Base-by-base conservation (phyloP, 1,140 invertebrate species). In the Amphibalanus amphitrite region DNA sequence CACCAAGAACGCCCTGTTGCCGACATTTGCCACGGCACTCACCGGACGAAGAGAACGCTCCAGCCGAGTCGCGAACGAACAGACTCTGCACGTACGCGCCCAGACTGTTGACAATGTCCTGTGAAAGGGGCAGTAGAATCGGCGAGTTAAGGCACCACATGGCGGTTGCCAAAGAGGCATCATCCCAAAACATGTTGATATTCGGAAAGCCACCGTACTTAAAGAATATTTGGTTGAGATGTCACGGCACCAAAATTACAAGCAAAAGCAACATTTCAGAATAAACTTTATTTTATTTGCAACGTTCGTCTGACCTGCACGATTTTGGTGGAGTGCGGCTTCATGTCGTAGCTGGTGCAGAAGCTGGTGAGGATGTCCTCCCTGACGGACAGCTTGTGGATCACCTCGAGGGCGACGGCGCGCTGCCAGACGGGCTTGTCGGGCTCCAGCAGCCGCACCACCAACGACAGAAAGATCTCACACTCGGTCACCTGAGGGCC, bases 361-460 rank as follows among this genome's bases (percentile, higher is more conserved):
- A 98, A 95, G 72, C 90, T 92, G 77, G 88, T 91, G 74, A 98
- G 82, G 23, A 98, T 82, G 75, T 90, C 86, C 25, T 93, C 89
- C 77, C 97, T 90, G 69, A 91, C 88, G 10, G 90, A 89, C 82
- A 98, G 89, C 81, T 94, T 95, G 79, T 97, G 93, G 28, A 98
- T 83, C 3, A 98, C 94, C 84, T 98, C 96, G 20, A 99, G 80
- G 0, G 96, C 95, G 67, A 97, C 80, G 25, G 93, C 91, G 71
- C 95, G 83, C 79, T 98, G 95, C 96, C 97, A 99, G 67, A 88
- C 84, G 29, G 93, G 92, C 81, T 97, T 96, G 77, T 98, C 96
- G 20, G 91, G 89, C 81, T 98, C 95, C 78, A 99, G 80, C 82
- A 98, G 98, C 80, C 98, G 97, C 6, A 98, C 92, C 59, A 98